phyloP scores from a whole-genome alignment of 2,797 vertebrate species.

The Paramormyrops hopkinsi region DNA sequence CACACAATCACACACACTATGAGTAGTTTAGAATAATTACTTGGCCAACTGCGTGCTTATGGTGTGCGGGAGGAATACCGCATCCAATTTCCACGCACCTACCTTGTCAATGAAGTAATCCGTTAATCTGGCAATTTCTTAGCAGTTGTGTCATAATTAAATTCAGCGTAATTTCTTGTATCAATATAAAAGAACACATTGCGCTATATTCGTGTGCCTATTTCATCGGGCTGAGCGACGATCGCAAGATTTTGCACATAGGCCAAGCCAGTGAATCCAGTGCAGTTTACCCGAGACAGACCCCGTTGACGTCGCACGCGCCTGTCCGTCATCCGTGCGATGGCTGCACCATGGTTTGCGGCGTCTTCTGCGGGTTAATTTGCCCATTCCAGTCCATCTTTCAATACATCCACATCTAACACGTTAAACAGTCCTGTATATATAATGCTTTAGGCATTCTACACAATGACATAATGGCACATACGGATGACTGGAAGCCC shows the following conservation, averaged over 20 bases:
- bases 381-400: not conserved
- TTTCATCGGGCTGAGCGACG: not conserved
- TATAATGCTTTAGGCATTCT: not conserved
- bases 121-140: not conserved
- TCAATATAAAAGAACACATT: not conserved
- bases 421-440: not conserved
- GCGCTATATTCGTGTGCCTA: not conserved
- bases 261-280: not conserved
- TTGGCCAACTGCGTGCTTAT: not conserved
- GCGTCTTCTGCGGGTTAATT: not conserved
- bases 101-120: not conserved
- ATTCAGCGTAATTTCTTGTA: not conserved
- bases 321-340: not conserved
- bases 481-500: not conserved
- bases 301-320: not conserved
- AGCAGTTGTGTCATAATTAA: not conserved
- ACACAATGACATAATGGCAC: not conserved
- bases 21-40: not conserved
- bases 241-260: not conserved
- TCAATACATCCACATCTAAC: not conserved
- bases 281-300: not conserved
- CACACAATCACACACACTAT: not conserved
- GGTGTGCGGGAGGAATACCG: not conserved
- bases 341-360: not conserved
- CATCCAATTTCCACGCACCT: not conserved